Evolutionary conservation across 2,797 vertebrate genomes (phyloP), one percentile per base, ranked within the genome.

Genomic region (Phrynocephalus vlangalii): DNA sequence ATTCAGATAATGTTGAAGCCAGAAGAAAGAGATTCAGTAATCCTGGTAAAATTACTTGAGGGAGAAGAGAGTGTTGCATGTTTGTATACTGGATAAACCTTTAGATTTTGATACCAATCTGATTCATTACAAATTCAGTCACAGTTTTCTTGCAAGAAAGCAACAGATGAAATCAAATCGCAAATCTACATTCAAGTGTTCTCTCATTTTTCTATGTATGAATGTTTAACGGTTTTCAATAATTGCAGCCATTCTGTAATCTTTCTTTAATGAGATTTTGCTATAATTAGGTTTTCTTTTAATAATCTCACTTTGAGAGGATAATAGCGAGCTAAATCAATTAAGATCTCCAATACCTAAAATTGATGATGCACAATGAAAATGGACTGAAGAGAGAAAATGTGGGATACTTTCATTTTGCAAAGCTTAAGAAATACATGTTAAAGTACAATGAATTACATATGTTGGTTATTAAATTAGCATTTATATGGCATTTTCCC

Each of bases 261-360:
- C 63, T 84, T 75, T 50, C 67, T 82, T n/a, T 78, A 82, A 44
- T 87, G 72, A 76, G 71, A 60, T 86, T 82, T 82, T 3, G 26
- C 63, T 82, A 60, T 50, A 88, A 84, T 28, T 72, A 48, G 52
- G 18, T 88, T 86, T 84, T 76, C 16, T n/a, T 81, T 88, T 67
- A 52, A 84, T 83, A 91, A 63, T 81, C 63, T 52, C 72, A 72
- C 81, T 81, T 86, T 86, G 50, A 88, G 38, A 68, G 70, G 52
- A 77, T 81, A 84, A 50, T 63, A 81, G 38, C n/a, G 76, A 81
- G 56, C 78, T 86, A 84, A 81, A 88, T 84, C 15, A 77, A 33
- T 52, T 86, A 81, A 5, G 6, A 15, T 88, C 84, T 84, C 44
- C 44, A 81, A 1, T 84, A n/a, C 68, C 2, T 88, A 56, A 20